Evolutionary conservation across 2,797 vertebrate species (phyloP).

Genomic region (Rhynchotus rufescens): DNA sequence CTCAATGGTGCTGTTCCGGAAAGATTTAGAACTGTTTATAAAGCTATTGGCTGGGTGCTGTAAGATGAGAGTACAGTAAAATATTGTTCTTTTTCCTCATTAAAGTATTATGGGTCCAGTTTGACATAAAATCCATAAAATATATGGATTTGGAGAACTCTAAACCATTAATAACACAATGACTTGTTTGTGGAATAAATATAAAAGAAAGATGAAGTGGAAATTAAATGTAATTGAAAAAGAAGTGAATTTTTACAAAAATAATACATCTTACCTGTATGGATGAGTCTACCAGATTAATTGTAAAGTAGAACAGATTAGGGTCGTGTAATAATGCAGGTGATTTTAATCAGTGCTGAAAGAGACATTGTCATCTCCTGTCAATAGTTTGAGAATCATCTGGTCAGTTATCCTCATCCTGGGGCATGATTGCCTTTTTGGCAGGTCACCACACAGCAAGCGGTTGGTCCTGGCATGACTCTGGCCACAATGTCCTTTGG

Average conservation of each 20-base stretch:
- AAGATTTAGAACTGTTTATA: conserved; percentile 30
- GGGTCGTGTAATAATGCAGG: neutral
- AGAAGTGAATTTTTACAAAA: conserved; percentile 10
- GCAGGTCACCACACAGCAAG: neutral
- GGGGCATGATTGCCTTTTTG: neutral
- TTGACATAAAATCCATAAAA: conserved; percentile 64
- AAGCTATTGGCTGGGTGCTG: neutral
- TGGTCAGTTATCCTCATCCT: neutral
- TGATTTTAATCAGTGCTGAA: neutral
- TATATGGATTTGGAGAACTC: conserved; percentile 38
- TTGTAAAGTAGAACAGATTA: neutral
- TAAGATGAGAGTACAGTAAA: conserved; percentile 34
- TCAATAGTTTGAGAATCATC: neutral
- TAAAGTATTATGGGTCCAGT: conserved; percentile 50
- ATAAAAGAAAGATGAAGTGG: conserved; percentile 22
- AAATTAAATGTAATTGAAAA: conserved; percentile 48
- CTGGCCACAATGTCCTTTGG: neutral
- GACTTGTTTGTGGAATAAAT: conserved; percentile 52
- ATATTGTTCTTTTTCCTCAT: conserved; percentile 55
- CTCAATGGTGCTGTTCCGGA: neutral
- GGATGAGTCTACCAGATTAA: neutral
- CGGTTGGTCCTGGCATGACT: neutral
- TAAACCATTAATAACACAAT: conserved; percentile 42
- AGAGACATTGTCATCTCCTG: neutral
- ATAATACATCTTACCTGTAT: neutral